A percentile compares a stretch with the other conserved stretches of the same genome.
Conservation (phyloP, 1,140 invertebrate genomes). For the Heliconius hewitsoni region DNA sequence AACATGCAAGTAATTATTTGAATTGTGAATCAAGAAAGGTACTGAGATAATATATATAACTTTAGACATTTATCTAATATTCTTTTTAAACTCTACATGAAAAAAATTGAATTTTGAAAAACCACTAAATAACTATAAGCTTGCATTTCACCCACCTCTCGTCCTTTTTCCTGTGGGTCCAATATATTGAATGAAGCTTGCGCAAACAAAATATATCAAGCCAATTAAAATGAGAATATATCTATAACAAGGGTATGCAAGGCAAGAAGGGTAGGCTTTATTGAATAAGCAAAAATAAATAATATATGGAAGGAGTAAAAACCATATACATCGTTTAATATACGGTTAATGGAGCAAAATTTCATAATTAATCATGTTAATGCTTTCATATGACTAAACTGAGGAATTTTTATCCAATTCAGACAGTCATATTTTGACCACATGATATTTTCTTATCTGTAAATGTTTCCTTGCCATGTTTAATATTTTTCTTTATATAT, state of each 20-base stretch:
- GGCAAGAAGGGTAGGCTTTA: neutral
- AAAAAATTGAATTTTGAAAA: neutral
- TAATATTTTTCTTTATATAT: neutral
- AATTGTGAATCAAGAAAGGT: no score
- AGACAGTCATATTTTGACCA: neutral
- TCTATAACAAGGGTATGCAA: conserved; percentile 19
- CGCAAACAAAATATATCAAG: conserved; percentile 80
- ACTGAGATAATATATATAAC: no score
- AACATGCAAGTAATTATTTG: no score
- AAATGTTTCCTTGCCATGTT: neutral
- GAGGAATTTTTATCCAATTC: neutral
- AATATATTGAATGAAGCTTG: conserved; percentile 81
- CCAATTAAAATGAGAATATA: conserved; percentile 75
- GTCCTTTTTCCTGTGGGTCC: conserved; percentile 74
- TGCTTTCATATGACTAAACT: neutral
- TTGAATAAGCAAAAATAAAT: conserved; percentile 1
- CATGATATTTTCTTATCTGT: neutral
- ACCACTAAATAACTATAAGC: conserved; percentile 41
- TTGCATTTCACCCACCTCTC: conserved; percentile 64
- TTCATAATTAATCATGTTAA: neutral
- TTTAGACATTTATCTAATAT: no score
- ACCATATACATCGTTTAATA: neutral
- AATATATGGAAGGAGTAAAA: neutral
- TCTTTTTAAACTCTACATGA: no score
- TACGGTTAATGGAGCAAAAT: neutral